Percentiles rank a stretch among this genome's conserved stretches.
Conservation (phyloP, 2,797 vertebrate genomes). For the Platyrinchus mystaceus region DNA sequence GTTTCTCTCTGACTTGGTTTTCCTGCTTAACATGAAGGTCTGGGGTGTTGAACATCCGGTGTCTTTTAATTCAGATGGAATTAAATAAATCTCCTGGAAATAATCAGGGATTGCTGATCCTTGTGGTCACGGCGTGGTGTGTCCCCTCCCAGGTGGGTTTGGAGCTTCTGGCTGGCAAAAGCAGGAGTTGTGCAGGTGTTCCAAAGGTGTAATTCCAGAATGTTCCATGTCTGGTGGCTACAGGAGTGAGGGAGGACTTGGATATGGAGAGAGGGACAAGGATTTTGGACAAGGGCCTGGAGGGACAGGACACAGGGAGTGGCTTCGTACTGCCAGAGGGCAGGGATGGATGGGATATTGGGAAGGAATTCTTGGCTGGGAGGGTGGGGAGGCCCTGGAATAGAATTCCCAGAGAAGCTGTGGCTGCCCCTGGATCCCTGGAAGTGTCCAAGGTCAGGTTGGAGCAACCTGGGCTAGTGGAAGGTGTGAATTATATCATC, state of each 20-base stretch:
- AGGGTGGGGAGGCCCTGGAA: neutral
- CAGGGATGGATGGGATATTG: neutral
- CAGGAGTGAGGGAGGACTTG: neutral
- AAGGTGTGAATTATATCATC: neutral
- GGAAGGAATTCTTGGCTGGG: neutral
- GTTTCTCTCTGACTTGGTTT: neutral
- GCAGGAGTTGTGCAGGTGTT: neutral
- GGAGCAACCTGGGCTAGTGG: neutral
- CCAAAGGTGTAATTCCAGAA: neutral
- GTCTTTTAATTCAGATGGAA: neutral
- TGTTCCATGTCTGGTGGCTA: fast-evolving
- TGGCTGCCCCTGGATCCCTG: neutral
- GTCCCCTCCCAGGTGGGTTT: neutral
- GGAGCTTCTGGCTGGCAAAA: neutral
- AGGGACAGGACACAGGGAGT: neutral
- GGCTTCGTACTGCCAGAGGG: neutral
- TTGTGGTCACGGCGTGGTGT: neutral
- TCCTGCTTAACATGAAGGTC: neutral
- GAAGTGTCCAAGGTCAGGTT: neutral
- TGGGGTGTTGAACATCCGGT: too few relatives aligned
- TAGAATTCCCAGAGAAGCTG: neutral
- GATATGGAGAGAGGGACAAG: neutral
- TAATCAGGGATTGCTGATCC: neutral
- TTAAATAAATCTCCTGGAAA: neutral
- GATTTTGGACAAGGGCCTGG: neutral